Conservation (phyloP, 2,888 invertebrate species). For the Branchellion lobata region DNA sequence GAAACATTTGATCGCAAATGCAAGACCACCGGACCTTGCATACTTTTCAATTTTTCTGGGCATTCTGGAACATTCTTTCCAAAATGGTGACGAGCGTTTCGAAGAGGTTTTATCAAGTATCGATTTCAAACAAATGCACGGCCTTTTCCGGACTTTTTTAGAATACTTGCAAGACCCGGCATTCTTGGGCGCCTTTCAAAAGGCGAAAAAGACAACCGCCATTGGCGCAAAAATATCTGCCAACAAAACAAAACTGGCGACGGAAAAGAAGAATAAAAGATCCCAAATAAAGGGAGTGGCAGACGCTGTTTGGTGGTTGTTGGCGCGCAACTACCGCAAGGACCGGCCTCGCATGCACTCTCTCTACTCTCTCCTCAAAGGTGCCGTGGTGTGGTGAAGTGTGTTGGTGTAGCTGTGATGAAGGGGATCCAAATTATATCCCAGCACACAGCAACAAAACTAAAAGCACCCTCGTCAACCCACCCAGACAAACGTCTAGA, state of each 20-base stretch:
- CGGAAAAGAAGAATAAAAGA: background rate
- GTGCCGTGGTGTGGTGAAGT: background rate
- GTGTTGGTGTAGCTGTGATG: background rate
- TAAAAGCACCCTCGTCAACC: background rate
- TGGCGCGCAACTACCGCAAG: constrained; percentile 31
- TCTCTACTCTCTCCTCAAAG: constrained; percentile 26
- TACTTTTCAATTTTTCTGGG: constrained; percentile 6
- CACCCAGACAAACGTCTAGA: constrained; percentile 22
- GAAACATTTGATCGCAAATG: background rate
- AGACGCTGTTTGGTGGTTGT: constrained; percentile 13
- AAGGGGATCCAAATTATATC: background rate
- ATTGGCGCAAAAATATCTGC: background rate
- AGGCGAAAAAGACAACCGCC: background rate
- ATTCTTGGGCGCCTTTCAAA: background rate
- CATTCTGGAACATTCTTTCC: background rate
- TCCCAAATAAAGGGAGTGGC: background rate
- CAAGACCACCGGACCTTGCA: background rate
- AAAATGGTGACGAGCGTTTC: background rate
- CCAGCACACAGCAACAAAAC: no score
- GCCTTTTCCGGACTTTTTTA: background rate
- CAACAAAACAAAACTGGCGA: no score
- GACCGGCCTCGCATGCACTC: constrained; percentile 29
- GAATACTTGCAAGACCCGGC: background rate
- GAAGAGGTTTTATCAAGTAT: background rate
- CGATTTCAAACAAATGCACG: constrained; percentile 2